phyloP scores from a whole-genome alignment of 1,140 invertebrate genomes.

The Sarcophaga peregrina region DNA sequence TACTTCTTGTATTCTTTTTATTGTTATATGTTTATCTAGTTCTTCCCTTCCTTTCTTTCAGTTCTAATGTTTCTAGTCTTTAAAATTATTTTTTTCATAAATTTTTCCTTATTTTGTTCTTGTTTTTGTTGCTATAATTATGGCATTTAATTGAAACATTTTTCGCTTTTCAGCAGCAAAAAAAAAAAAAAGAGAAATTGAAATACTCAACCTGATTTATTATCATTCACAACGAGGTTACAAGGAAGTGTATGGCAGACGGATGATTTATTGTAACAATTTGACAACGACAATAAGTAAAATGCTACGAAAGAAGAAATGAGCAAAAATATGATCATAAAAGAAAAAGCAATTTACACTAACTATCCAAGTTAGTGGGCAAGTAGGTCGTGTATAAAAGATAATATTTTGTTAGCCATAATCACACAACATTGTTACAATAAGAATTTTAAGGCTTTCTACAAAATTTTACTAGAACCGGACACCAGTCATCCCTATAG shows the following conservation, averaged over 20 bases:
- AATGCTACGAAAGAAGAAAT: not conserved
- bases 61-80: not conserved
- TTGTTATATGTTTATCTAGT: not conserved
- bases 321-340: not conserved
- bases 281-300: not conserved
- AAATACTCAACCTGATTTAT: not conserved
- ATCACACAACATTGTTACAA: no score
- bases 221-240: slow-evolving; percentile 3
- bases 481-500: no score
- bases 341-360: not conserved
- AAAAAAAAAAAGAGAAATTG: not conserved
- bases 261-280: not conserved
- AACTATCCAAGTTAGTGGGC: slow-evolving; percentile 1
- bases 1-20: not conserved
- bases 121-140: not conserved
- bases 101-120: not conserved
- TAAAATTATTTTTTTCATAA: not conserved
- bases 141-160: not conserved
- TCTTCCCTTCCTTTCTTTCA: not conserved
- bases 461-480: no score
- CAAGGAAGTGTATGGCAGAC: not conserved
- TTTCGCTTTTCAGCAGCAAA: not conserved
- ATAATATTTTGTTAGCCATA: no score
- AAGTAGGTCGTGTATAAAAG: not conserved
- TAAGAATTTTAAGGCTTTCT: no score